These are phyloP conservation scores for Strigamia maritima DNA, from an alignment of 2,888 invertebrate species.

Conservation along the genomic window DNA sequence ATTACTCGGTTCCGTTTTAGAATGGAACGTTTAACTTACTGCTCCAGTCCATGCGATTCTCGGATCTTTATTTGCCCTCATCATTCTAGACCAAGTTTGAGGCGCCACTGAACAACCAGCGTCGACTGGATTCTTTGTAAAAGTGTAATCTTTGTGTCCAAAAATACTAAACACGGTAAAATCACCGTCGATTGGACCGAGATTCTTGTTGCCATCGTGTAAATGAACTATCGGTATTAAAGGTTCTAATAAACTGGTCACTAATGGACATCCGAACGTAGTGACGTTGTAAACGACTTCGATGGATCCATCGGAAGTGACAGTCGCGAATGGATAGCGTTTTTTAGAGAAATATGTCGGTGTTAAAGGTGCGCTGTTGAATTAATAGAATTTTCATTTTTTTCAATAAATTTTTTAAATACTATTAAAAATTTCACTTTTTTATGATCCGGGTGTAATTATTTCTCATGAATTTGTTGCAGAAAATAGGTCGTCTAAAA, in stretches of 20 bases:
- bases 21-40: background rate
- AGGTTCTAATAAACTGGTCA: background rate
- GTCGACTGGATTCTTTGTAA: background rate
- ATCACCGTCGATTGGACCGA: background rate
- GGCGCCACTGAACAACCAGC: constrained; percentile 3
- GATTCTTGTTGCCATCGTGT: background rate
- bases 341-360: background rate
- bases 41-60: background rate
- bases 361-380: background rate
- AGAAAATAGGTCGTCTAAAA: background rate
- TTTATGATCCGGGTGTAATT: background rate
- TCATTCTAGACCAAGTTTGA: background rate
- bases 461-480: background rate
- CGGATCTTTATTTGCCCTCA: background rate
- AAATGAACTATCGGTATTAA: background rate
- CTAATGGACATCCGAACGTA: constrained; percentile 1
- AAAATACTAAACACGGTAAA: background rate
- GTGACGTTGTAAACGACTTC: background rate
- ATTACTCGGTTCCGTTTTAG: too few relatives aligned
- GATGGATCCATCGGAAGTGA: background rate
- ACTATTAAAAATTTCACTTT: background rate
- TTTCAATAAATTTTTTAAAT: background rate
- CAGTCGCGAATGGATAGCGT: background rate
- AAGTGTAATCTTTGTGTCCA: background rate
- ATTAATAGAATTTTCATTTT: background rate